phyloP scores from a whole-genome alignment of 2,797 vertebrate genomes.

The Rhinoraja longicauda region DNA sequence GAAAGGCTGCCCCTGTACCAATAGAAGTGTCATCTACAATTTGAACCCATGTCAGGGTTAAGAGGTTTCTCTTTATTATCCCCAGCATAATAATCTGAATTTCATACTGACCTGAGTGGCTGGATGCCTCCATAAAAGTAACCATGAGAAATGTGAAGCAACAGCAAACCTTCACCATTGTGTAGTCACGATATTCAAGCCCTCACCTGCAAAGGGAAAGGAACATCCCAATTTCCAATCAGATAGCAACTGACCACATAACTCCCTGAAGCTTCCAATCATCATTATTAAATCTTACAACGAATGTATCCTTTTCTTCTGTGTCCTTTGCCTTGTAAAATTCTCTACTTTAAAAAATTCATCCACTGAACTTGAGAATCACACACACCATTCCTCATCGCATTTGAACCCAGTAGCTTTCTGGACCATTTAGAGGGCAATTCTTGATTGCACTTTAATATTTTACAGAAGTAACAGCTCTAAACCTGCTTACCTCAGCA shows the following conservation, averaged over 20 bases:
- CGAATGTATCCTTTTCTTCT: not conserved
- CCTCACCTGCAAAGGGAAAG: not conserved
- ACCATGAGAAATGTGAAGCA: not conserved
- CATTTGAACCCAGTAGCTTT: too few species aligned
- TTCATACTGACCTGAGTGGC: slow-evolving; percentile 11
- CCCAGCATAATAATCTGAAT: not conserved
- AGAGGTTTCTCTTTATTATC: not conserved
- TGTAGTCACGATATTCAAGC: not conserved
- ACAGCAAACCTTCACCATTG: not conserved
- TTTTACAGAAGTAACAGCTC: not conserved
- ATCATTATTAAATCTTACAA: not conserved
- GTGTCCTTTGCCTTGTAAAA: not conserved
- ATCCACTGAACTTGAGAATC: too few species aligned
- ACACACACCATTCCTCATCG: too few species aligned
- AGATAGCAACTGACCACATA: not conserved
- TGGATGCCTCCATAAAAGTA: not conserved
- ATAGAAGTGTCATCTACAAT: not conserved
- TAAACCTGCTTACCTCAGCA: not conserved
- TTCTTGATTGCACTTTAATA: not conserved
- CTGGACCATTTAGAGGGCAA: too few species aligned
- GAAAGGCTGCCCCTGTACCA: not conserved
- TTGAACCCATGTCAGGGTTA: not conserved
- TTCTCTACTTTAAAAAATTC: not conserved
- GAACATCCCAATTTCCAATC: not conserved
- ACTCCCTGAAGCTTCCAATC: not conserved